Conservation (phyloP, 2,113 vertebrate genomes). For the Microcebus murinus region DNA sequence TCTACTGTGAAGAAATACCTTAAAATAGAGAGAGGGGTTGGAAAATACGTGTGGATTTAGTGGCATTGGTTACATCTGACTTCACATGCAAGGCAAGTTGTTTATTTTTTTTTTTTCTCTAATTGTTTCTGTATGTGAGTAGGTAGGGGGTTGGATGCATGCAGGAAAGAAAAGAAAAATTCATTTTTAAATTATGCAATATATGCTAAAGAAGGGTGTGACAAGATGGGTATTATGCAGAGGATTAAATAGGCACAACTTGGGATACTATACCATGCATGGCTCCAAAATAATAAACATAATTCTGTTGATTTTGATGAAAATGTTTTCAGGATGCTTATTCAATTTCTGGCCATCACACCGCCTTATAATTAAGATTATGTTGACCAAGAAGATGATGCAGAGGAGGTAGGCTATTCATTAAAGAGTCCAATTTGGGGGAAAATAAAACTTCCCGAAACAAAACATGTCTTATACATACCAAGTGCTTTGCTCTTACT, state of each 20-base stretch:
- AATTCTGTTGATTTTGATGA: slow-evolving; percentile 1
- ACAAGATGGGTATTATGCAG: background rate
- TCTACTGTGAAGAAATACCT: background rate
- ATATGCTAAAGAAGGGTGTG: background rate
- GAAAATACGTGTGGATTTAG: background rate
- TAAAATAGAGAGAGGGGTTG: background rate
- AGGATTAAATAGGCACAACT: background rate
- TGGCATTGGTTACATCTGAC: background rate
- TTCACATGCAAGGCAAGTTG: background rate
- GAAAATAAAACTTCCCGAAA: slow-evolving; percentile 26
- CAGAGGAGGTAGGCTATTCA: background rate
- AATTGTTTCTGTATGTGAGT: background rate
- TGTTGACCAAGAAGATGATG: slow-evolving; percentile 19
- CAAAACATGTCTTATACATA: background rate
- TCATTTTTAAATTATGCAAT: background rate
- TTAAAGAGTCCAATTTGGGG: slow-evolving; percentile 12
- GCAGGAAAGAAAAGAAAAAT: background rate
- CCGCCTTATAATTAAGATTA: slow-evolving; percentile 12
- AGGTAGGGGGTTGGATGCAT: background rate
- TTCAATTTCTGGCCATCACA: background rate
- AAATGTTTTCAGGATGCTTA: slow-evolving; percentile 10
- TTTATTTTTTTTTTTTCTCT: background rate
- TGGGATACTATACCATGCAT: background rate
- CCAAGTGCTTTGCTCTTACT: background rate
- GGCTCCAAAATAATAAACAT: background rate